These are phyloP conservation scores for Herpetotheres cachinnans DNA, from an alignment of 2,113 vertebrate genomes.

Conservation along the genomic window DNA sequence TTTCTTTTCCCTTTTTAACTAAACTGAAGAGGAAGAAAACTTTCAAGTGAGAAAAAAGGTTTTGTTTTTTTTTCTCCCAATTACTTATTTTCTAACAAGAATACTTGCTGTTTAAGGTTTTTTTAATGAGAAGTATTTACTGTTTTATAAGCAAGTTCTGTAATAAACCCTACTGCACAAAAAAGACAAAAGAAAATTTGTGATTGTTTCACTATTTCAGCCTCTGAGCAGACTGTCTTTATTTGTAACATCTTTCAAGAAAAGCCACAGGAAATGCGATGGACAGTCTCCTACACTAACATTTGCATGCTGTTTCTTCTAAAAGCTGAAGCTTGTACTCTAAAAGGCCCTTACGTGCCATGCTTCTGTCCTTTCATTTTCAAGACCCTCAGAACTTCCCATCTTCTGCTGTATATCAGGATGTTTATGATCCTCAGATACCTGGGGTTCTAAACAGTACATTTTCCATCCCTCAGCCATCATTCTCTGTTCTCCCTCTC, in stretches of 20 bases:
- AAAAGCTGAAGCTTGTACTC: background rate
- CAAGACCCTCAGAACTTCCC: background rate
- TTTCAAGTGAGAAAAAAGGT: background rate
- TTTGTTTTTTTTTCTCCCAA: background rate
- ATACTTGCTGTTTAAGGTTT: background rate
- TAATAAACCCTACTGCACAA: background rate
- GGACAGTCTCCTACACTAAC: background rate
- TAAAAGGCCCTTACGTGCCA: background rate
- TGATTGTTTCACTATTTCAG: background rate
- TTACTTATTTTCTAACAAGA: background rate
- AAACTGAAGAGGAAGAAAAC: background rate
- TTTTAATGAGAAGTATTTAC: background rate
- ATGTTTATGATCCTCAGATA: background rate
- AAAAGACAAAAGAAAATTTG: background rate
- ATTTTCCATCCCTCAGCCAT: background rate
- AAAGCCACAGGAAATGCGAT: background rate
- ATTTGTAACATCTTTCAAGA: background rate
- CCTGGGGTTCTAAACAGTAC: background rate
- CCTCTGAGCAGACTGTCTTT: background rate
- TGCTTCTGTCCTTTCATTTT: background rate
- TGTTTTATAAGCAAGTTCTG: background rate
- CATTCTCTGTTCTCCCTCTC: background rate
- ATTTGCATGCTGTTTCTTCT: background rate
- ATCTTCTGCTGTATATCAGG: background rate
- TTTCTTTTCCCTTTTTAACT: background rate